Base-by-base conservation (phyloP, 1,140 invertebrate species). In the Andrena cerasifolii region DNA sequence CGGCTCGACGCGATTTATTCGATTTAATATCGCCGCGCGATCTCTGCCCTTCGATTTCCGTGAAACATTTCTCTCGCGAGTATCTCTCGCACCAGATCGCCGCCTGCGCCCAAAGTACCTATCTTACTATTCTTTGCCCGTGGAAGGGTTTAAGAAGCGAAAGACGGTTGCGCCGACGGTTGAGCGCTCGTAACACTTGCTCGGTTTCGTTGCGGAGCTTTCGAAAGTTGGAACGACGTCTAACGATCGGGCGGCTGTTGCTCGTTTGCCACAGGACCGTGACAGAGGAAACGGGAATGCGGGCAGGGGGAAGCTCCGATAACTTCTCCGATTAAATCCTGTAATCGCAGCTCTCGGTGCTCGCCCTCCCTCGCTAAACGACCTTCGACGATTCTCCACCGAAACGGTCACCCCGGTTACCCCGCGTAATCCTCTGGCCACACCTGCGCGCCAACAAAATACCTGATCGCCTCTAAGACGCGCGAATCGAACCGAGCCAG, bases 311-410 rank as follows among this genome's bases (percentile, higher is more conserved):
- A 74, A 63, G 40, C 51, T 68, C 79, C 81, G 87, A 89, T 87
- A 87, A 87, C 82, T 87, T 86, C 61, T 47, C 76, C 82, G 86
- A 89, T 89, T 88, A 88, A 89, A 88, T 87, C 85, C 80, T 82
- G 82, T 87, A 85, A 86, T 88, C 85, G 85, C 80, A 72, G 47
- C 70, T 65, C 71, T 82, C 78, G 72, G 62, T 75, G 77, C 51
- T 80, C 67, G 76, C 47, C 45, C 45, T 28, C 28, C 16, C 54
- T 61, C 43, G 54, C 59, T 68, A 62, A 79, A 24, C 61, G n/a
- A 45, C 59, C 49, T 56, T 47, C 33, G 47, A 61, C 66, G 74
- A 53, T 33, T 49, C 74, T 70, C 21, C 40, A 45, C 21, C 40
- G 31, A 56, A 74, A 74, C 56, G 40, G 21, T 33, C 21, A 21